phyloP scores from a whole-genome alignment of 2,888 invertebrate genomes.

The Thymelicus sylvestris region DNA sequence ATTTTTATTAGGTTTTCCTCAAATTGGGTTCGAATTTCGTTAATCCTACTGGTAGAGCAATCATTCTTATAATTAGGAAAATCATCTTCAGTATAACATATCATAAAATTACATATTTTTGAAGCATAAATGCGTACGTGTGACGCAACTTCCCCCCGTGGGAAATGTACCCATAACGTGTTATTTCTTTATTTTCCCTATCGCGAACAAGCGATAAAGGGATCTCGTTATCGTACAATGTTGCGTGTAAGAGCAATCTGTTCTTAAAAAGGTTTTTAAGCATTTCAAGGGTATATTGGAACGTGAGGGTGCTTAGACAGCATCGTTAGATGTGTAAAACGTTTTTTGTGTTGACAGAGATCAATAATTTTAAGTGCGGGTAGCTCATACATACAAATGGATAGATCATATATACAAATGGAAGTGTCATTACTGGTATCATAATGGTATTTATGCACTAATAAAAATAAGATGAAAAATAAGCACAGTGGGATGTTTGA shows the following conservation, averaged over 20 bases:
- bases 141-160: not conserved
- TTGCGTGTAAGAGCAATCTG: conserved; percentile 22
- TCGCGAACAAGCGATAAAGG: conserved; percentile 13
- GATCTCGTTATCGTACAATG: conserved; percentile 23
- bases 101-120: not conserved
- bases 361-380: conserved; percentile 1
- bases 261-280: conserved; percentile 26
- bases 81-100: not conserved
- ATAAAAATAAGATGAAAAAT: too few relatives aligned
- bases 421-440: too few relatives aligned
- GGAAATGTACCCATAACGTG: conserved; percentile 12
- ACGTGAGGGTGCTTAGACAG: conserved; percentile 4
- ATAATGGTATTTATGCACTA: too few relatives aligned
- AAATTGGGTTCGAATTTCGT: too few relatives aligned
- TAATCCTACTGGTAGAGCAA: too few relatives aligned
- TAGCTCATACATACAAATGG: not conserved
- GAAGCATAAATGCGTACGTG: not conserved
- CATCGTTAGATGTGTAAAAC: conserved; percentile 5
- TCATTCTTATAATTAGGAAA: too few relatives aligned
- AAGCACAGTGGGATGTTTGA: too few relatives aligned
- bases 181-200: conserved; percentile 11
- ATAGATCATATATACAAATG: too few relatives aligned
- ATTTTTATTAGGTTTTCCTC: too few relatives aligned
- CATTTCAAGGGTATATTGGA: conserved; percentile 1
- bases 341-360: not conserved